Evolutionary conservation across 2,113 vertebrate genomes (phyloP), one percentile per base, ranked within the genome.

Genomic region (Chloropsis cyanopogon): DNA sequence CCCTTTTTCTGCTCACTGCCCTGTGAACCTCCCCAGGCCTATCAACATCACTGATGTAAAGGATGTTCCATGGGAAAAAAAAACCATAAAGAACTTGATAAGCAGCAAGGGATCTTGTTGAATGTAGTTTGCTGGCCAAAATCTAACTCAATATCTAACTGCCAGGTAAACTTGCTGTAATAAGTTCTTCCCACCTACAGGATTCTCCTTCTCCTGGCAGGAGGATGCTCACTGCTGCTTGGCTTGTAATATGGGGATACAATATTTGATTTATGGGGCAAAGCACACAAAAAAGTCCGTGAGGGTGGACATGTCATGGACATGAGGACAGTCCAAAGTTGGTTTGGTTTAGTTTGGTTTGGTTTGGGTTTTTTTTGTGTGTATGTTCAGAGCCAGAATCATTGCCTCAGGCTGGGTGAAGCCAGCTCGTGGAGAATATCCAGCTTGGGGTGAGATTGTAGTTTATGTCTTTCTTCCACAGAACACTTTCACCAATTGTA

Each of bases 261-360:
- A 6, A 0, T 41, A 5, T 59, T 63, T 88, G 13, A 12, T 56
- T 6, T 6, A 6, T 5, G 8, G 17, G 10, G 11, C 7, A 73
- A 64, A 72, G 4, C 7, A 54, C 19, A 9, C 4, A 7, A 87
- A 49, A 84, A 71, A 39, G 1, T 3, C 11, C 3, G 1, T 21
- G 23, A n/a, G 10, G 5, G 5, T 44, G 12, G 17, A 23, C 33
- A 66, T 24, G 5, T 24, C 23, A 37, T 37, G 37, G 37, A n/a
- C 7, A 1, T 6, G 12, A 12, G 12, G 24, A 6, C 11, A 63
- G 3, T 21, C 6, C 19, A 66, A 15, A 14, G 4, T 2, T 42
- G 19, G 5, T 19, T 42, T 64, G 18, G 17, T 47, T 49, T 57
- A 64, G 12, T 37, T 44, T 65, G 42, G 59, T 13, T 39, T 46